Conservation (phyloP, 2,888 invertebrate species). For the Drosophila crucigera region DNA sequence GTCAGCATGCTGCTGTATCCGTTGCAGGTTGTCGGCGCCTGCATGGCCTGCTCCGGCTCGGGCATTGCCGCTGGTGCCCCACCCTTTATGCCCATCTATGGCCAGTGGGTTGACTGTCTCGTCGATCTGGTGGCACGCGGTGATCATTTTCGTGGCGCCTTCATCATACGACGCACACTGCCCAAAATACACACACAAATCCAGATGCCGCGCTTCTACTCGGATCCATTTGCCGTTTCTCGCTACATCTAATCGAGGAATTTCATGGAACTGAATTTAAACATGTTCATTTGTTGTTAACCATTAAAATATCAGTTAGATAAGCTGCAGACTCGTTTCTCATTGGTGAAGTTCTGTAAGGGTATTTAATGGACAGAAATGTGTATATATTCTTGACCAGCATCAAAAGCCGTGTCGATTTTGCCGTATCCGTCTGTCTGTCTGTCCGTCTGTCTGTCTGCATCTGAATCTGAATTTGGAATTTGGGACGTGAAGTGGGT, state of each 20-base stretch:
- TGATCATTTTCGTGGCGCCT: conserved; percentile 54
- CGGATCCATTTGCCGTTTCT: conserved; percentile 9
- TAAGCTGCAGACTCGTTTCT: neutral
- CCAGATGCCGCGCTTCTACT: conserved; percentile 5
- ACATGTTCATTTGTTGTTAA: neutral
- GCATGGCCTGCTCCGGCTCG: conserved; percentile 63
- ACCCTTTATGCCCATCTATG: conserved; percentile 65
- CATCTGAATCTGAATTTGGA: too few relatives aligned
- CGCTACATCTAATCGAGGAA: conserved; percentile 9
- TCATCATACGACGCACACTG: conserved; percentile 53
- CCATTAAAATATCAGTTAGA: neutral
- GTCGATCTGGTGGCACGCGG: conserved; percentile 52
- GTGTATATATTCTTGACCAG: neutral
- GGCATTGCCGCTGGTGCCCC: conserved; percentile 56
- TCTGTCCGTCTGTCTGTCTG: too few relatives aligned
- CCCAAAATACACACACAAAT: conserved; percentile 31
- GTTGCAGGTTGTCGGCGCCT: conserved; percentile 53
- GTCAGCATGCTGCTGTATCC: conserved; percentile 50
- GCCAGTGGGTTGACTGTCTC: conserved; percentile 59
- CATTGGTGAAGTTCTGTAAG: neutral
- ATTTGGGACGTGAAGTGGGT: conserved; percentile 2
- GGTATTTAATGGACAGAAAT: neutral
- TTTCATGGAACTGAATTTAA: neutral
- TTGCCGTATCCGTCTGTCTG: too few relatives aligned
- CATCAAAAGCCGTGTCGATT: too few relatives aligned